phyloP scores from a whole-genome alignment of 2,797 vertebrate species.

The Protosalanx chinensis region DNA sequence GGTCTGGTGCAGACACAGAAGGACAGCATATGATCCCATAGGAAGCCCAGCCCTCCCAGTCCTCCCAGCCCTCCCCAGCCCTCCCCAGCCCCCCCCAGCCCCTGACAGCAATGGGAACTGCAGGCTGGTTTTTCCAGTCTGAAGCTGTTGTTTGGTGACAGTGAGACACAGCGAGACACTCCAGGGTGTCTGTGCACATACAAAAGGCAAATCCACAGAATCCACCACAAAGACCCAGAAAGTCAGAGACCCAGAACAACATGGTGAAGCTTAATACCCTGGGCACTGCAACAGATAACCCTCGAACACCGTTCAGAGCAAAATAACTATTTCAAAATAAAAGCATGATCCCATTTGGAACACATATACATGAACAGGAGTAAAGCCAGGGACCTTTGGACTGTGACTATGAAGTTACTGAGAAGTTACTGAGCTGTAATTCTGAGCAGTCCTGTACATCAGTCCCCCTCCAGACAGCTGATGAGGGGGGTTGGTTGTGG shows the following conservation, averaged over 20 bases:
- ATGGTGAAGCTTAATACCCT: too few species aligned
- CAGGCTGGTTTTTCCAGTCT: conserved; percentile 12
- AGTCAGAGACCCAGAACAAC: too few species aligned
- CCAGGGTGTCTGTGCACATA: too few species aligned
- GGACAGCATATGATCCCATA: neutral
- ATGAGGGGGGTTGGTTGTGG: neutral
- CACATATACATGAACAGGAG: conserved; percentile 16
- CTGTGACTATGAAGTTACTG: neutral
- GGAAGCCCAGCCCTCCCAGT: neutral
- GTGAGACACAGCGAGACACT: neutral
- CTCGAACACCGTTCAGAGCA: neutral
- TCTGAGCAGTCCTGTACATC: neutral
- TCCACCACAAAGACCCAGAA: neutral
- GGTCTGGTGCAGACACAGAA: neutral
- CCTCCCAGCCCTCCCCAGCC: neutral
- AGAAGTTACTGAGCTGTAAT: neutral
- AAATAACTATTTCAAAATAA: neutral
- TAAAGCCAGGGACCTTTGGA: conserved; percentile 14
- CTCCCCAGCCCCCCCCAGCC: neutral
- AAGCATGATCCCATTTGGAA: neutral
- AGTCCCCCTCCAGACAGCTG: neutral
- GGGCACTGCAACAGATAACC: too few species aligned
- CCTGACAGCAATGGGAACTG: neutral
- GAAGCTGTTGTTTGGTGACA: neutral
- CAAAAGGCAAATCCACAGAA: neutral